A percentile compares a stretch with the other conserved stretches of the same genome.
phyloP scores from a whole-genome alignment of 2,797 vertebrate species.

The Fistularia tabacaria region DNA sequence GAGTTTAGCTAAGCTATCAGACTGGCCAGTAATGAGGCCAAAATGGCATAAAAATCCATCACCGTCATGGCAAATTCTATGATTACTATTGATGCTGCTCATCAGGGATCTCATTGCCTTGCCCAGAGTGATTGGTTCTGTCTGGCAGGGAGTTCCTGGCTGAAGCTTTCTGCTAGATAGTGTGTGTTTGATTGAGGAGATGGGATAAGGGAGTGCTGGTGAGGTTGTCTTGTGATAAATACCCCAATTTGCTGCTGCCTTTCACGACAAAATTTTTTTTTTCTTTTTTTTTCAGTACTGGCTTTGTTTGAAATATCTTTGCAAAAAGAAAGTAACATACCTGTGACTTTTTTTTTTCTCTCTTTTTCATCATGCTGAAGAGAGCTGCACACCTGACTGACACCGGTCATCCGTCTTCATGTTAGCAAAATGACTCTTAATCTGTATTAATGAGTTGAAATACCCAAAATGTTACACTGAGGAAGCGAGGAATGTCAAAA shows the following conservation, averaged over 20 bases:
- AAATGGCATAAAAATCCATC: slow-evolving; percentile 70
- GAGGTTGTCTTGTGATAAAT: slow-evolving; percentile 63
- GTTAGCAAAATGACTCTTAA: no score
- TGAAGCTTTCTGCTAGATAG: slow-evolving; percentile 31
- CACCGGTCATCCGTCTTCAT: no score
- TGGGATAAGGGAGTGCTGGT: slow-evolving; percentile 35
- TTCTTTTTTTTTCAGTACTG: slow-evolving; percentile 34
- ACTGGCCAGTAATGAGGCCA: slow-evolving; percentile 59
- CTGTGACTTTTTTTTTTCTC: neutral
- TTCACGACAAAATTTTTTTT: slow-evolving; percentile 16
- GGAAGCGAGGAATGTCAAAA: no score
- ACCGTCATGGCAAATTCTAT: slow-evolving; percentile 61
- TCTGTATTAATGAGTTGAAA: no score
- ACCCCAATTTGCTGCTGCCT: slow-evolving; percentile 54
- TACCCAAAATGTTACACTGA: no score
- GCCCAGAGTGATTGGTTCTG: slow-evolving; percentile 63
- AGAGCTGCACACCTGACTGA: neutral
- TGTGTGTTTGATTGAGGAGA: slow-evolving; percentile 17
- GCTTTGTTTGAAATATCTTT: slow-evolving; percentile 60
- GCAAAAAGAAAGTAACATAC: neutral
- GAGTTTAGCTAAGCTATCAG: slow-evolving; percentile 44
- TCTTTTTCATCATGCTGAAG: neutral
- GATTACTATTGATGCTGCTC: slow-evolving; percentile 73
- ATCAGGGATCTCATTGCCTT: slow-evolving; percentile 66
- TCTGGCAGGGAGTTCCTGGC: slow-evolving; percentile 54